These are phyloP conservation scores for Ormyrus nitidulus DNA, from an alignment of 2,888 invertebrate genomes.

Conservation along the genomic window DNA sequence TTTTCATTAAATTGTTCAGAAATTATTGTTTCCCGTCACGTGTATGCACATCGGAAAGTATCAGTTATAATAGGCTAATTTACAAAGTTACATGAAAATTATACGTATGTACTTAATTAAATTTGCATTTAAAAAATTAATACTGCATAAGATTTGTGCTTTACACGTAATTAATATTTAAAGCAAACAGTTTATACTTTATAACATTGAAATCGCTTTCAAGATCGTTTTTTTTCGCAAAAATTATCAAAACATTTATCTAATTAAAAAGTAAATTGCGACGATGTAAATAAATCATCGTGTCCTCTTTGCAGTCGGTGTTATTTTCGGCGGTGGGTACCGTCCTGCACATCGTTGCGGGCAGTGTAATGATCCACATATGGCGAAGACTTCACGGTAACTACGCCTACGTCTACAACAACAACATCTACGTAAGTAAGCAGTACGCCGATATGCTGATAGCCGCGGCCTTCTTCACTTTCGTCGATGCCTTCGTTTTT, in stretches of 20 bases:
- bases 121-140: too few relatives aligned
- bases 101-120: too few relatives aligned
- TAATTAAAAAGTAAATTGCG: too few relatives aligned
- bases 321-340: conserved; percentile 81
- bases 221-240: too few relatives aligned
- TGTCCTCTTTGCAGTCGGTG: conserved; percentile 73
- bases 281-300: too few relatives aligned
- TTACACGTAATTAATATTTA: too few relatives aligned
- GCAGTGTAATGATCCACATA: conserved; percentile 80
- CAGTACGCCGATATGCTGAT: conserved; percentile 83
- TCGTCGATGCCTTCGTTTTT: conserved; percentile 80
- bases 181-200: too few relatives aligned
- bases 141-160: too few relatives aligned
- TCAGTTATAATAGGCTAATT: too few relatives aligned
- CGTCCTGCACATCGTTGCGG: conserved; percentile 81
- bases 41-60: background rate
- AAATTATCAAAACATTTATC: too few relatives aligned
- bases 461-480: conserved; percentile 81
- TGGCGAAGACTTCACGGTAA: conserved; percentile 72
- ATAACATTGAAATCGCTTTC: too few relatives aligned
- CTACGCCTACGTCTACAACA: conserved; percentile 73
- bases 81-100: too few relatives aligned
- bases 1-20: conserved; percentile 30
- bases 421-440: conserved; percentile 79
- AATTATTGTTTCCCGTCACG: conserved; percentile 48